These are phyloP conservation scores for Montipora cactus DNA, from an alignment of 64 coral and sea anemone genomes.

Conservation along the genomic window DNA sequence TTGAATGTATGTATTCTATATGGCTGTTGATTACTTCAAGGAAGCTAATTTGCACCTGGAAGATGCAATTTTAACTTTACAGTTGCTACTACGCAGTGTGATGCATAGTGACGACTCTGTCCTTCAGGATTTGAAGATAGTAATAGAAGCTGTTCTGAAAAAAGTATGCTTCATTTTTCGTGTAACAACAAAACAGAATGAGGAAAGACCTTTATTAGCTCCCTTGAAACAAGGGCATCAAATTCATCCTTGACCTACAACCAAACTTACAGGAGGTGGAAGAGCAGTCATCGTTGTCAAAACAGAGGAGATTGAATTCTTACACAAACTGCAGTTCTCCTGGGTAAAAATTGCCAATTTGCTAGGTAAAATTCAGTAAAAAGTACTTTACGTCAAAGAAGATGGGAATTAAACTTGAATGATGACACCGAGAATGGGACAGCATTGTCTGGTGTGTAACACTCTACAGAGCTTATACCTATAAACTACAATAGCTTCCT, in stretches of 20 bases:
- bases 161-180: neutral
- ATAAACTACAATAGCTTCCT: too few species aligned
- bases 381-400: too few species aligned
- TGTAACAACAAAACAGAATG: constrained; percentile 2
- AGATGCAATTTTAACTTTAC: constrained; percentile 20
- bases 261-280: constrained; percentile 7
- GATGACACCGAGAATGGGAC: too few species aligned
- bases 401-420: neutral
- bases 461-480: too few species aligned
- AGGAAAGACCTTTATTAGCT: neutral
- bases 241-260: constrained; percentile 1
- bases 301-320: constrained; percentile 43
- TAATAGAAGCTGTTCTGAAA: constrained; percentile 15
- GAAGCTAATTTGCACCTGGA: constrained; percentile 1
- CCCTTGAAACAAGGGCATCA: constrained; percentile 9
- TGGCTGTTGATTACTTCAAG: neutral
- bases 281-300: constrained; percentile 20
- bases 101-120: constrained; percentile 5
- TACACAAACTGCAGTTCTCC: constrained; percentile 31
- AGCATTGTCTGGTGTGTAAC: too few species aligned
- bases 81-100: neutral
- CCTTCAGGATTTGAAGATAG: constrained; percentile 10
- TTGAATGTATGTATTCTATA: too few species aligned
- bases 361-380: neutral
- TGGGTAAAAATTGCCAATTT: constrained; percentile 30